Evolutionary conservation across 2,113 vertebrate species (phyloP).

Genomic region (Oostethus manadensis): DNA sequence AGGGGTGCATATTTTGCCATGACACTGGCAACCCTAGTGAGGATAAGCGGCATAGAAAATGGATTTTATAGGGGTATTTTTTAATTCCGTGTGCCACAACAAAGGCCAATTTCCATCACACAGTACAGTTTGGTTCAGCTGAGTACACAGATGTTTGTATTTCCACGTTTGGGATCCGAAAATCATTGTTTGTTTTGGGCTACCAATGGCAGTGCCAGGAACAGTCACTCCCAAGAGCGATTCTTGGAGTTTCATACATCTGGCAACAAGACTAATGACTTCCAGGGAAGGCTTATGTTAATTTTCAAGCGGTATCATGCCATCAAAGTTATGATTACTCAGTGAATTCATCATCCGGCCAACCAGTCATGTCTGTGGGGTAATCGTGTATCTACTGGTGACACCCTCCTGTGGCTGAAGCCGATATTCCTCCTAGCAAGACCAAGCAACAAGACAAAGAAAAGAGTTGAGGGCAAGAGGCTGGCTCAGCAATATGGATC

Average conservation of each 20-base stretch:
- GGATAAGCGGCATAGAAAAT: no score
- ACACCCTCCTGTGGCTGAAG: not conserved
- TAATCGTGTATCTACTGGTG: not conserved
- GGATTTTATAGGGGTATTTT: no score
- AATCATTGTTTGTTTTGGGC: no score
- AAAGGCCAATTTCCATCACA: no score
- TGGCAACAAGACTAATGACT: not conserved
- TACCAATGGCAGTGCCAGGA: no score
- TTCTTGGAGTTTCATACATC: not conserved
- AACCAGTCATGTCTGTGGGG: not conserved
- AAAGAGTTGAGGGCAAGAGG: constrained; percentile 48
- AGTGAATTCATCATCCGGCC: not conserved
- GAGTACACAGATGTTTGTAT: no score
- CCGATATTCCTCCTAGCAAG: not conserved
- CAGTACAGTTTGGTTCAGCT: no score
- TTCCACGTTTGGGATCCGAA: no score
- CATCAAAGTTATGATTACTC: constrained; percentile 2
- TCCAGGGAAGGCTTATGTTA: not conserved
- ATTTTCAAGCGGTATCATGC: not conserved
- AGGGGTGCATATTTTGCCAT: no score
- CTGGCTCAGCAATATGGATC: constrained; percentile 67
- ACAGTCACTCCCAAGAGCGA: not conserved
- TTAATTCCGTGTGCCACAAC: no score
- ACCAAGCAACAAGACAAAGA: constrained; percentile 40
- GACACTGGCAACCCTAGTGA: no score